phyloP scores from a whole-genome alignment of 2,888 invertebrate species.

The Aporophyla nigra region DNA sequence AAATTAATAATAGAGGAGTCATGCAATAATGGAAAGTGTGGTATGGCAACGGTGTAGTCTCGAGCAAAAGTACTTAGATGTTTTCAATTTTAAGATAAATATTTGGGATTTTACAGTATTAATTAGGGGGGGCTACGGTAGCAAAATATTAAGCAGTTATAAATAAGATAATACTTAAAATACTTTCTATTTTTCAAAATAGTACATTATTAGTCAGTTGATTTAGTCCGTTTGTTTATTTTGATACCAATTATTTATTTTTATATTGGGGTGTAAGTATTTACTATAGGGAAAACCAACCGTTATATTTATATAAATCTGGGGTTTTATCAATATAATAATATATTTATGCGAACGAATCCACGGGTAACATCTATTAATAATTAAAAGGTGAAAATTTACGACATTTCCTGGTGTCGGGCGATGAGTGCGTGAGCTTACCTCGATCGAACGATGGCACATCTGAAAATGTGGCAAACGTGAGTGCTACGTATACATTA shows the following conservation, averaged over 20 bases:
- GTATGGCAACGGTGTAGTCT: slow-evolving; percentile 57
- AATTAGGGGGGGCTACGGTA: slow-evolving; percentile 5
- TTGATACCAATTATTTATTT: not conserved
- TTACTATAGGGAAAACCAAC: not conserved
- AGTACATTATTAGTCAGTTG: not conserved
- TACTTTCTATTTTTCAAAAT: not conserved
- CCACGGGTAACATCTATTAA: slow-evolving; percentile 62
- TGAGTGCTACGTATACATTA: slow-evolving; percentile 76
- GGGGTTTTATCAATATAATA: slow-evolving; percentile 34
- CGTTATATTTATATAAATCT: not conserved
- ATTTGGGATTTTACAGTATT: not conserved
- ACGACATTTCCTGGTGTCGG: slow-evolving; percentile 85
- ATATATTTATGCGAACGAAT: slow-evolving; percentile 53
- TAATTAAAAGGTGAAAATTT: slow-evolving; percentile 78
- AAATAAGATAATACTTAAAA: not conserved
- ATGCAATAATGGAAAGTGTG: slow-evolving; percentile 63
- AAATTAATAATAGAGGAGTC: slow-evolving; percentile 58
- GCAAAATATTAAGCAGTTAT: slow-evolving; percentile 19
- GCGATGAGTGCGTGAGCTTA: slow-evolving; percentile 83
- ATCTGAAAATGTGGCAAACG: slow-evolving; percentile 87
- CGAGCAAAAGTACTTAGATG: slow-evolving; percentile 33
- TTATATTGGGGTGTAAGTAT: not conserved
- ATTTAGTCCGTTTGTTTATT: not conserved
- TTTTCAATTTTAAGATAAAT: not conserved
- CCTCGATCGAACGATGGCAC: slow-evolving; percentile 85